Evolutionary conservation across 2,888 invertebrate species (phyloP).

Genomic region (Periphyllus acericola): DNA sequence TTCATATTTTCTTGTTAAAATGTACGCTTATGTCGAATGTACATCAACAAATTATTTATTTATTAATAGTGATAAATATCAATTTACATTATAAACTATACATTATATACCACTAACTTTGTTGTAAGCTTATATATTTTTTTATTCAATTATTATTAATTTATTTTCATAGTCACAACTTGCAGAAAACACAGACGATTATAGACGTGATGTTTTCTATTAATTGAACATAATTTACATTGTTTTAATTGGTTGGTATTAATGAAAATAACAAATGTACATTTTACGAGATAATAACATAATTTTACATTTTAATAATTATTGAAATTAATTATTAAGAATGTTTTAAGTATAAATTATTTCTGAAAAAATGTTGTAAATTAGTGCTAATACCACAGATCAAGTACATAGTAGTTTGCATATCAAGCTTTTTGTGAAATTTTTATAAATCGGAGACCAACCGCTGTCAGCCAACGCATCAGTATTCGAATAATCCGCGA

Average conservation of each 20-base stretch:
- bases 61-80: conserved; percentile 21
- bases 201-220: not conserved
- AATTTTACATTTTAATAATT: conserved; percentile 8
- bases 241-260: not conserved
- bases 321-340: not conserved
- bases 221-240: conserved; percentile 3
- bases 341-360: not conserved
- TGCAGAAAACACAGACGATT: not conserved
- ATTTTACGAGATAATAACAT: not conserved
- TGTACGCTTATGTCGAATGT: conserved; percentile 1
- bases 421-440: not conserved
- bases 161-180: not conserved
- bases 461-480: not conserved
- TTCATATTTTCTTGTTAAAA: not conserved
- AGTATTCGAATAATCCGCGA: not conserved
- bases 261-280: not conserved
- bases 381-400: not conserved
- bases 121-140: conserved; percentile 41
- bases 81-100: conserved; percentile 22
- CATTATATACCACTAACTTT: conserved; percentile 39
- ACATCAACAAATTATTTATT: conserved; percentile 25
- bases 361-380: not conserved
- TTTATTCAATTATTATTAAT: conserved; percentile 16
- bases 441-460: not conserved
- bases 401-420: not conserved